Evolutionary conservation across 2,888 invertebrate genomes (phyloP).

Genomic region (Andrena hattorfiana): DNA sequence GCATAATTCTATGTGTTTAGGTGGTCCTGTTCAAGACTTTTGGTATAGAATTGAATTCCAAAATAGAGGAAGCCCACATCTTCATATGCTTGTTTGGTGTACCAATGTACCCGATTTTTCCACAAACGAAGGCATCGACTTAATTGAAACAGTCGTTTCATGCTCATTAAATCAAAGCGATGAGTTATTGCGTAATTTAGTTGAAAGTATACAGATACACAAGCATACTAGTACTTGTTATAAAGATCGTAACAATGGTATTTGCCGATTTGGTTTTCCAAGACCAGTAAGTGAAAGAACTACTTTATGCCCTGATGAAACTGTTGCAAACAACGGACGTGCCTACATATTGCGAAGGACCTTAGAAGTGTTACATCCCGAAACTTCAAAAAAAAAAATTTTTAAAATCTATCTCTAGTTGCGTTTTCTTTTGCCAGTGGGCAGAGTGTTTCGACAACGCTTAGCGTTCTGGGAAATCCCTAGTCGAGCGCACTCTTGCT

Average conservation of each 20-base stretch:
- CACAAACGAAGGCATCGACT: neutral
- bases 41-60: constrained; percentile 1
- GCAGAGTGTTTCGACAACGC: too few species aligned
- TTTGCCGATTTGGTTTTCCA: neutral
- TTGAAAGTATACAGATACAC: neutral
- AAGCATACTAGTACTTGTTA: neutral
- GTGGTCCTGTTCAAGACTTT: neutral
- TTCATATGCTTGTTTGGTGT: neutral
- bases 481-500: too few species aligned
- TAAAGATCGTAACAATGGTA: neutral
- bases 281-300: neutral
- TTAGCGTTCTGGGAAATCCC: too few species aligned
- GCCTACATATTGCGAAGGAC: neutral
- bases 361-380: too few species aligned
- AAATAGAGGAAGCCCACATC: constrained; percentile 2
- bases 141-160: neutral
- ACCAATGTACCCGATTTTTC: neutral
- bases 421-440: too few species aligned
- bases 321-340: neutral
- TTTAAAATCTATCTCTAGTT: too few species aligned
- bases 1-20: neutral
- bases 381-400: too few species aligned
- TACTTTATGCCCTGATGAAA: neutral
- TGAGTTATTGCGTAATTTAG: neutral
- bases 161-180: neutral